Percentiles rank a stretch among this genome's conserved stretches.
Evolutionary conservation across 2,888 invertebrate species (phyloP).

Genomic region (Diplolepis rosae): DNA sequence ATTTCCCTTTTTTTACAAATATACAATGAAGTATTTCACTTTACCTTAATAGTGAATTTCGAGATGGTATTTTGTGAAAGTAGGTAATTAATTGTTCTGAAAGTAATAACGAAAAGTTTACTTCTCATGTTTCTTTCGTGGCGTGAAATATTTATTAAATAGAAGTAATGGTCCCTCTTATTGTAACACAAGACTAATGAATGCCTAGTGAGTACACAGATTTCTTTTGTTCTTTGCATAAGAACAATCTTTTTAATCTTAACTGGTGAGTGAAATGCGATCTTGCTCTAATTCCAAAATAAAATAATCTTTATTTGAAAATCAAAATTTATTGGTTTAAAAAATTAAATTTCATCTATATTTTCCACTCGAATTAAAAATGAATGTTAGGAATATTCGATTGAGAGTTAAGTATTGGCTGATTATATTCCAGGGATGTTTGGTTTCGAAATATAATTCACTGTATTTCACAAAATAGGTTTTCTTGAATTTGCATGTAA

Average conservation of each 20-base stretch:
- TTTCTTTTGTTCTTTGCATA: background rate
- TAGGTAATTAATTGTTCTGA: background rate
- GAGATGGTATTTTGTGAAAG: background rate
- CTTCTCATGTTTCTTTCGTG: background rate
- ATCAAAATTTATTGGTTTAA: background rate
- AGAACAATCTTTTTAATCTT: conserved; percentile 1
- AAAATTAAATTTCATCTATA: background rate
- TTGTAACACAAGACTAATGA: background rate
- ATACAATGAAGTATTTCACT: background rate
- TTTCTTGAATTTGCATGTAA: conserved; percentile 20
- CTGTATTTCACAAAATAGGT: background rate
- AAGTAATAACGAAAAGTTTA: conserved; percentile 10
- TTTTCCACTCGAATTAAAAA: too few species aligned
- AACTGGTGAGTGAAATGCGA: background rate
- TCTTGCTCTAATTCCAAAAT: background rate
- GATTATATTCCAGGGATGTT: background rate
- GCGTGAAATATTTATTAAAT: conserved; percentile 9
- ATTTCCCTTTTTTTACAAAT: background rate
- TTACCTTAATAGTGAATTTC: background rate
- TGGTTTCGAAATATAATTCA: background rate
- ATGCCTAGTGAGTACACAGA: background rate
- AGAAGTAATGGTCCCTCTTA: background rate
- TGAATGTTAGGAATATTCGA: background rate
- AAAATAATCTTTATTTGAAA: background rate
- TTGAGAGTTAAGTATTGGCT: background rate